Conservation (phyloP, 2,113 vertebrate species). For the Cephalopholis sonnerati region DNA sequence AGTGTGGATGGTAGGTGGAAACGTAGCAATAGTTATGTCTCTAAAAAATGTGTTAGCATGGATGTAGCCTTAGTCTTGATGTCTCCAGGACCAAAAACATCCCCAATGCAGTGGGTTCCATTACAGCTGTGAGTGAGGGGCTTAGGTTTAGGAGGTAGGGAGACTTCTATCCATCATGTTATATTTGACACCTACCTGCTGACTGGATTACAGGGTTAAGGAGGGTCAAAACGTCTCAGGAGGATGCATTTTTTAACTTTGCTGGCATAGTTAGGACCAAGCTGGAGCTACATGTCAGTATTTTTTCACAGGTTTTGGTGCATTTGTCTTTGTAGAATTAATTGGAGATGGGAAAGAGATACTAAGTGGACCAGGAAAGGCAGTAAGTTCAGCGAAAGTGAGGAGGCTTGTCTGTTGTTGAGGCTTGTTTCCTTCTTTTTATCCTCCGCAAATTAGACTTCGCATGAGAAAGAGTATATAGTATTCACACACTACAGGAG, state of each 20-base stretch:
- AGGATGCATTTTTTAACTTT: constrained; percentile 13
- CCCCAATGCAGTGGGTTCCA: not conserved
- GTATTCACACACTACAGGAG: constrained; percentile 7
- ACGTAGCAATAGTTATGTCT: too few relatives aligned
- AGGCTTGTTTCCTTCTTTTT: not conserved
- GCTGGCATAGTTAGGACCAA: not conserved
- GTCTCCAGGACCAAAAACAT: constrained; percentile 10
- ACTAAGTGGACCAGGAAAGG: not conserved
- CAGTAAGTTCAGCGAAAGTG: not conserved
- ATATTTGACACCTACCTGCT: constrained; percentile 45
- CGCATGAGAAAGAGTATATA: not conserved
- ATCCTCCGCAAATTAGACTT: not conserved
- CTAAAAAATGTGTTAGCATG: too few relatives aligned
- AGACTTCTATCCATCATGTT: constrained; percentile 43
- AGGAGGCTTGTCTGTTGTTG: not conserved
- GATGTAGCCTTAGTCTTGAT: not conserved
- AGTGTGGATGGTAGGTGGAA: too few relatives aligned
- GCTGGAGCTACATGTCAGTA: not conserved
- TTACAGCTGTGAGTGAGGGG: not conserved
- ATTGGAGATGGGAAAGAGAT: not conserved
- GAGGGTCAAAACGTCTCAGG: not conserved
- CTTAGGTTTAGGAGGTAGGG: not conserved
- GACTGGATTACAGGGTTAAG: constrained; percentile 17
- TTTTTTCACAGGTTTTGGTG: not conserved
- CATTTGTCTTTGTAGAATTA: not conserved